phyloP scores from a whole-genome alignment of 2,113 vertebrate species.

The Oenanthe melanoleuca region DNA sequence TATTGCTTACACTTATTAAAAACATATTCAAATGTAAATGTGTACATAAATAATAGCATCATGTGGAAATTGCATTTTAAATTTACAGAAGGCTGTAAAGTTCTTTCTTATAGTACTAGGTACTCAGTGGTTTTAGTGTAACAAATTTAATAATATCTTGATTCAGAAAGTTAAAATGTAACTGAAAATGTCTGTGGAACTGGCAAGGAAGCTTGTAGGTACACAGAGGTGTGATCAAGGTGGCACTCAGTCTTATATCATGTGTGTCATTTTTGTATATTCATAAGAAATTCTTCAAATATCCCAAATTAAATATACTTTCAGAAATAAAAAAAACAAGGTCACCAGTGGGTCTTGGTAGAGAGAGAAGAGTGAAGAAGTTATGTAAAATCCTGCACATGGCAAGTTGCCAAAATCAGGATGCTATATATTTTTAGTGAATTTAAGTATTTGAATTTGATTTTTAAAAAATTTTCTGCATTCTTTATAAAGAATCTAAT shows the following conservation, averaged over 20 bases:
- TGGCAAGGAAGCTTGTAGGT: neutral
- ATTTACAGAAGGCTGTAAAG: neutral
- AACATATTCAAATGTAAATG: neutral
- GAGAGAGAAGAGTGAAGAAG: neutral
- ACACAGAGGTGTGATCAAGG: neutral
- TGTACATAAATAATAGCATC: neutral
- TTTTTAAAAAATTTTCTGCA: neutral
- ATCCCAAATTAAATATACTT: neutral
- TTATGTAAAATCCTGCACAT: neutral
- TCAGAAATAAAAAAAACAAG: neutral
- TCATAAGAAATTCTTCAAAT: neutral
- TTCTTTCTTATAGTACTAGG: neutral
- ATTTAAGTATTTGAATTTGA: neutral
- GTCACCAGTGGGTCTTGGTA: neutral
- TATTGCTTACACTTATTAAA: neutral
- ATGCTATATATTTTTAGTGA: neutral
- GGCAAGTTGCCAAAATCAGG: neutral
- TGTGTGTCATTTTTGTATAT: neutral
- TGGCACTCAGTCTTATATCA: neutral
- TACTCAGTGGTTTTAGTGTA: neutral
- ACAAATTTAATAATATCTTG: neutral
- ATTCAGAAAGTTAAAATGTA: neutral
- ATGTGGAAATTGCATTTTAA: neutral
- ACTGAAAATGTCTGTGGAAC: neutral
- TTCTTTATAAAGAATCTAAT: neutral